phyloP scores from a whole-genome alignment of 2,113 vertebrate species.

The Microtus pennsylvanicus region DNA sequence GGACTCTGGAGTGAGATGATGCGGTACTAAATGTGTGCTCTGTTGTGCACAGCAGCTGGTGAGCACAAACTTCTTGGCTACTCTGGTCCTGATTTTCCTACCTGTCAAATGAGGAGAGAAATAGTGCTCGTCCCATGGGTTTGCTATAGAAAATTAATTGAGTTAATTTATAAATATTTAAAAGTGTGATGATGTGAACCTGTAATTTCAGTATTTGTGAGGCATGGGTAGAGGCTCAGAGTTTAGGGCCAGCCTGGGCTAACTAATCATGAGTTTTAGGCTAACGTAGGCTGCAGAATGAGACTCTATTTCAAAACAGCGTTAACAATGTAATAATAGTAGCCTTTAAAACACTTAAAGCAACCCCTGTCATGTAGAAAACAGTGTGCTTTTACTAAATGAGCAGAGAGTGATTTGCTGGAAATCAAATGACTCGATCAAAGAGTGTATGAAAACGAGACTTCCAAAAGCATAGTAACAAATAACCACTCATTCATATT shows the following conservation, averaged over 20 bases:
- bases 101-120: background rate
- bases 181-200: background rate
- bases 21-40: background rate
- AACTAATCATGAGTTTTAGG: background rate
- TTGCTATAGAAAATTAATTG: constrained; percentile 22
- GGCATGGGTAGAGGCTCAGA: background rate
- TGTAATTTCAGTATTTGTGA: background rate
- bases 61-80: background rate
- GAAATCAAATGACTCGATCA: background rate
- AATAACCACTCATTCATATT: background rate
- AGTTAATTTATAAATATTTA: background rate
- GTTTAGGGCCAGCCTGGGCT: no score
- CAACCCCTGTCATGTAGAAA: background rate
- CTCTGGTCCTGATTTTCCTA: background rate
- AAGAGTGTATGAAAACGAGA: background rate
- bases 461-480: background rate
- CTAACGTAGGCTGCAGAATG: background rate
- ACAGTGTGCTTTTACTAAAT: constrained; percentile 20
- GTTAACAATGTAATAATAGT: no score
- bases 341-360: background rate
- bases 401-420: constrained; percentile 12
- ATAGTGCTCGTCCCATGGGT: background rate
- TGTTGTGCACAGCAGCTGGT: background rate
- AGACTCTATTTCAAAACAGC: background rate
- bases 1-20: background rate